Percentiles rank a stretch among this genome's conserved stretches.
Evolutionary conservation across 2,888 invertebrate species (phyloP).

Genomic region (Cantharis flavilabris): DNA sequence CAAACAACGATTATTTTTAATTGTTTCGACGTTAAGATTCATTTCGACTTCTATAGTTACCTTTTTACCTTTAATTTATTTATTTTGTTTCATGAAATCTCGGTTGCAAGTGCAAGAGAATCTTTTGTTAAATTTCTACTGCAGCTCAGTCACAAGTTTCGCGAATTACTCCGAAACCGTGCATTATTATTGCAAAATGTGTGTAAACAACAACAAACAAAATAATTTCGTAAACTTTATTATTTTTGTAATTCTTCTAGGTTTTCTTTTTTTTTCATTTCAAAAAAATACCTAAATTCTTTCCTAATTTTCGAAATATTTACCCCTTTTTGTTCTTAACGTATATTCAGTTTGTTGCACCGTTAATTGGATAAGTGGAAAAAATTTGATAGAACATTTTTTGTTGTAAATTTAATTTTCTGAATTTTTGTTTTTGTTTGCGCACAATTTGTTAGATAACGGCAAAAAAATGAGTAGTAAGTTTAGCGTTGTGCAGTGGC

Average conservation of each 20-base stretch:
- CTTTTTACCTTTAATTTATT: slow-evolving; percentile 25
- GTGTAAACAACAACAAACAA: too few relatives aligned
- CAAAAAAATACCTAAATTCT: too few relatives aligned
- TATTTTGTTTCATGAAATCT: slow-evolving; percentile 5
- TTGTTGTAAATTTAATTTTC: too few relatives aligned
- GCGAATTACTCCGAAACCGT: neutral
- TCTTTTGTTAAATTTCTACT: neutral
- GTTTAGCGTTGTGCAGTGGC: neutral
- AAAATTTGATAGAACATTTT: too few relatives aligned
- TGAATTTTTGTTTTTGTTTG: neutral
- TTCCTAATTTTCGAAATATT: too few relatives aligned
- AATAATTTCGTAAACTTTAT: neutral
- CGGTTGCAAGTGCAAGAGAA: neutral
- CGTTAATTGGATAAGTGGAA: too few relatives aligned
- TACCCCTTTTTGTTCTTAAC: too few relatives aligned
- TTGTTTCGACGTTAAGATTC: slow-evolving; percentile 27
- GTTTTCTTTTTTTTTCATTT: too few relatives aligned
- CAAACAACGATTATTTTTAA: slow-evolving; percentile 40
- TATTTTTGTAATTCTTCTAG: too few relatives aligned
- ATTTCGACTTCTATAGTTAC: slow-evolving; percentile 31
- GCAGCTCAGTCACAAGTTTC: neutral
- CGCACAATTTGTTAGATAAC: slow-evolving; percentile 9
- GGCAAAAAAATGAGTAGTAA: neutral
- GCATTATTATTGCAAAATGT: neutral
- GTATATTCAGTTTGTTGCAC: too few relatives aligned